Evolutionary conservation across 2,113 vertebrate genomes (phyloP).

Genomic region (Callaeas wilsoni): DNA sequence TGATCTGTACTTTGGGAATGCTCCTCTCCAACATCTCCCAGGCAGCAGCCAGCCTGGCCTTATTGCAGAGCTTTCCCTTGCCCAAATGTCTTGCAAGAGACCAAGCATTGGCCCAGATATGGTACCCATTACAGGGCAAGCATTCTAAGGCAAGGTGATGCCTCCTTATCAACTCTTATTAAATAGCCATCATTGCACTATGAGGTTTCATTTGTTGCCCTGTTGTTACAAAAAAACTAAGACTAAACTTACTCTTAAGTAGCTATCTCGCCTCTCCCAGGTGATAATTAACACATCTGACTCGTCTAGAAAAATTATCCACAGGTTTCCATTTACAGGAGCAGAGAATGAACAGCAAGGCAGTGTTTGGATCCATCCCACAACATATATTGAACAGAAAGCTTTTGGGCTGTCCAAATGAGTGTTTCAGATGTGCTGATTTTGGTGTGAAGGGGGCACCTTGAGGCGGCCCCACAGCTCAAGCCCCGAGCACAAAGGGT

Average conservation of each 20-base stretch:
- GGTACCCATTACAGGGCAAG: background rate
- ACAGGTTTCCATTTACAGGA: background rate
- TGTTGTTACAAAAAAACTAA: background rate
- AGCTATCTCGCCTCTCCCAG: background rate
- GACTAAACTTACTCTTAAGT: background rate
- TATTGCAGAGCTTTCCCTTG: background rate
- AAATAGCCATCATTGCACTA: background rate
- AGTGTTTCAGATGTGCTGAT: background rate
- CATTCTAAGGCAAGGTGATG: background rate
- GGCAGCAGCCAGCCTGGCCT: background rate
- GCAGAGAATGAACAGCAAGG: background rate
- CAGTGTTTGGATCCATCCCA: background rate
- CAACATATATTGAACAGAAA: accelerated
- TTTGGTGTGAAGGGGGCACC: background rate
- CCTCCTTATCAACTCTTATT: background rate
- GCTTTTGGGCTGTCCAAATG: background rate
- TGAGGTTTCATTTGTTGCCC: background rate
- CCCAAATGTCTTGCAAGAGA: background rate
- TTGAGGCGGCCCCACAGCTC: background rate
- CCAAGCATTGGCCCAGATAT: background rate
- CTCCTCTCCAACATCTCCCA: background rate
- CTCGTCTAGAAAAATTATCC: background rate
- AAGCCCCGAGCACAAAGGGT: background rate
- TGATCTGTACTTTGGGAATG: background rate
- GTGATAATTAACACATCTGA: background rate